Conservation (phyloP, 2,888 invertebrate species). For the Amphipoea oculea region DNA sequence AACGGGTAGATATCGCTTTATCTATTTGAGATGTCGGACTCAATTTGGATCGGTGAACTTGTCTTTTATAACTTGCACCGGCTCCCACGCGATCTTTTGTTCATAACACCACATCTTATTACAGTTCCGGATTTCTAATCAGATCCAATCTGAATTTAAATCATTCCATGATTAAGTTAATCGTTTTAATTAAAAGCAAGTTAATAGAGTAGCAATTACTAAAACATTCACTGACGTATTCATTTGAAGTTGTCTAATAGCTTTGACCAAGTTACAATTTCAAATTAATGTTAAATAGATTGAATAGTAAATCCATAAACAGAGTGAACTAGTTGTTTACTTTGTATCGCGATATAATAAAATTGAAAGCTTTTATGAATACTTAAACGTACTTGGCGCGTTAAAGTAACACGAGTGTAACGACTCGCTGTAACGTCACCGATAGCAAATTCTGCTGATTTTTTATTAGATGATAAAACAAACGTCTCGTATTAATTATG, state of each 20-base stretch:
- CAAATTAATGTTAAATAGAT: constrained; percentile 72
- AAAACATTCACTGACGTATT: constrained; percentile 76
- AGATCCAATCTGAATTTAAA: constrained; percentile 65
- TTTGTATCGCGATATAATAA: constrained; percentile 74
- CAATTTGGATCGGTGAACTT: constrained; percentile 83
- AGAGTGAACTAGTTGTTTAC: constrained; percentile 68
- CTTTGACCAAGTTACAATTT: constrained; percentile 75
- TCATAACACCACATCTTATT: constrained; percentile 68
- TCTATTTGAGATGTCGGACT: constrained; percentile 89
- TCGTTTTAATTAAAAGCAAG: constrained; percentile 75
- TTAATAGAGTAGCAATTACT: constrained; percentile 78
- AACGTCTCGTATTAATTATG: constrained; percentile 90
- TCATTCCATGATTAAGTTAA: constrained; percentile 70
- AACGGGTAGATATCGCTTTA: constrained; percentile 88
- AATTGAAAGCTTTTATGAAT: constrained; percentile 81
- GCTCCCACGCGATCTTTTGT: constrained; percentile 67
- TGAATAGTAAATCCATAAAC: constrained; percentile 51
- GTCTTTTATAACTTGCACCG: constrained; percentile 77
- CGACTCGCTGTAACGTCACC: constrained; percentile 78
- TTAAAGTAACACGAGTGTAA: constrained; percentile 74
- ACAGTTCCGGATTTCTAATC: constrained; percentile 69
- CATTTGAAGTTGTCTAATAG: constrained; percentile 78
- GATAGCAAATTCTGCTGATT: constrained; percentile 82
- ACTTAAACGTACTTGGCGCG: constrained; percentile 79
- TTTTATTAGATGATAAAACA: constrained; percentile 90